A percentile compares a stretch with the other conserved stretches of the same genome.
Evolutionary conservation across 2,113 vertebrate species (phyloP).

Genomic region (Neodon shergylaensis): DNA sequence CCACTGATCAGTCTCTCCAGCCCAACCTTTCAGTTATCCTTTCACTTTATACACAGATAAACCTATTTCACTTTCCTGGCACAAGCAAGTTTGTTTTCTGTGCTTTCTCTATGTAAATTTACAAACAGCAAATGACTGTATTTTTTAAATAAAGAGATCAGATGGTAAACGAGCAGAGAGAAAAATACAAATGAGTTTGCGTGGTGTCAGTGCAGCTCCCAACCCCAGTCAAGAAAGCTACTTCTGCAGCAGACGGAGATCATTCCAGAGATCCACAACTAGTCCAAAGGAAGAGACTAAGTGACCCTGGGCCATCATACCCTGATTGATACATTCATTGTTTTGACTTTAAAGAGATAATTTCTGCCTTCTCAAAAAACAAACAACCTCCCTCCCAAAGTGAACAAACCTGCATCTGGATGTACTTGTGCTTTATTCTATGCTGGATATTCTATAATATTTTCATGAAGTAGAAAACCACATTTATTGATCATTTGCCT

Average conservation of each 20-base stretch:
- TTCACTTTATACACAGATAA: neutral
- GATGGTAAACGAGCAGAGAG: neutral
- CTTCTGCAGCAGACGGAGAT: neutral
- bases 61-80: neutral
- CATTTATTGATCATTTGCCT: neutral
- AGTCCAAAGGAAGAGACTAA: neutral
- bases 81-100: neutral
- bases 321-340: neutral
- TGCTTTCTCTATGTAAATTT: neutral
- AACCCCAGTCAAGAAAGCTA: neutral
- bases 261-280: neutral
- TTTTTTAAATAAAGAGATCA: neutral
- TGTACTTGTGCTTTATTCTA: neutral
- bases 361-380: neutral
- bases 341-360: constrained; percentile 24
- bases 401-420: neutral
- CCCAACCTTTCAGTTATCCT: neutral
- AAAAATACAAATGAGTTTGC: neutral
- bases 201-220: neutral
- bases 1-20: neutral
- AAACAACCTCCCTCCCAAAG: neutral
- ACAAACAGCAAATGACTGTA: neutral
- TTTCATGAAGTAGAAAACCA: neutral
- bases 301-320: too few relatives aligned
- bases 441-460: neutral